Base-by-base conservation (phyloP, 2,113 vertebrate species). In the Pelecanoides urinatrix region DNA sequence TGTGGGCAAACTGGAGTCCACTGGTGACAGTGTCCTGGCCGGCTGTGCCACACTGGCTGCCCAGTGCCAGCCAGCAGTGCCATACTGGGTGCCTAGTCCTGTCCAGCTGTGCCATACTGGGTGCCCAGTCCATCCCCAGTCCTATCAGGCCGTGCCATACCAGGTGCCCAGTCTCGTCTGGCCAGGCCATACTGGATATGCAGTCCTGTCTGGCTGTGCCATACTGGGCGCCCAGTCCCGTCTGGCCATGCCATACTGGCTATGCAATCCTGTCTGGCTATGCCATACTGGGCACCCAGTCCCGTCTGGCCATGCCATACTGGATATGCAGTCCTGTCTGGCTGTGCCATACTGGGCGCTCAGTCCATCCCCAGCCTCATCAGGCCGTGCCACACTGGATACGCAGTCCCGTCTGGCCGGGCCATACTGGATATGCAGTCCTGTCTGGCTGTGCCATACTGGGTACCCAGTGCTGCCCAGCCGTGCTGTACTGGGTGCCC, bases 321-420 rank as follows among this genome's bases (percentile, higher is more conserved):
- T 40, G 40, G 40, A 40, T 11, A 40, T 11, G 10, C 40, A 40
- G 40, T 40, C 40, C 11, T 11, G 11, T 40, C 40, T 40, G 40
- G 40, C 40, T 40, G 40, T 40, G 40, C 40, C 40, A 40, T 40
- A 40, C 40, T 40, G 40, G 40, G 40, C 11, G 40, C 40, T 11
- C 40, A 40, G 40, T 40, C 40, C 40, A 40, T 40, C 40, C 40
- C 40, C 40, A 40, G 40, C 11, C 40, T 11, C 11, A 40, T 40
- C 40, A 40, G 6, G n/a, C 16, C 3, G 5, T 22, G 22, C n/a
- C 36, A 18, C 40, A 40, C 44, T 29, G 22, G 36, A 5, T 0
- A 0, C 25, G 30, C 45, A 61, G 40, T 40, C 25, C 25, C 12
- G 2, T 8, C 40, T 1, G 8, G 45, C 49, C 2, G 0, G 23